phyloP scores from a whole-genome alignment of 2,797 vertebrate genomes.

The Mus minutoides region DNA sequence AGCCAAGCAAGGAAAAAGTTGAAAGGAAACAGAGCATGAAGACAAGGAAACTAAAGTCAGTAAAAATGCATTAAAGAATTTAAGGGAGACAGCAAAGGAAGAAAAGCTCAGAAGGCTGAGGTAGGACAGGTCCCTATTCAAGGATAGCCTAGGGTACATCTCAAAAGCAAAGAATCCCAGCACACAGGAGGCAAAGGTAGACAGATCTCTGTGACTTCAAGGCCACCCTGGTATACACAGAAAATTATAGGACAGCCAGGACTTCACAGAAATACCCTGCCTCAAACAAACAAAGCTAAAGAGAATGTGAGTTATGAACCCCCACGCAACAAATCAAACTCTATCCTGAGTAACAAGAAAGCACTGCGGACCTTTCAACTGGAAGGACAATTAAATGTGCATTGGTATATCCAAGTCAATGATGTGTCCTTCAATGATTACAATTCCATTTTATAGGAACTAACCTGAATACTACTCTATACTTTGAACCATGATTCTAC shows the following conservation, averaged over 20 bases:
- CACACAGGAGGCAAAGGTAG: background rate
- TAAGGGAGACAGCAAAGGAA: slow-evolving; percentile 12
- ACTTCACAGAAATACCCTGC: background rate
- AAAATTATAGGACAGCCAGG: background rate
- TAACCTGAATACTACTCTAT: background rate
- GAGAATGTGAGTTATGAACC: background rate
- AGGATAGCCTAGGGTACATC: background rate
- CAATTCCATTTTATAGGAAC: slow-evolving; percentile 3
- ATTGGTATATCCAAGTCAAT: background rate
- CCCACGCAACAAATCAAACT: slow-evolving; percentile 1
- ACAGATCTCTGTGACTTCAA: background rate
- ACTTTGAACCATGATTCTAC: slow-evolving; percentile 39
- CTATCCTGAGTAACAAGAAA: slow-evolving; percentile 36
- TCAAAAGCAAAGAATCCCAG: background rate
- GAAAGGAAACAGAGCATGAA: slow-evolving; percentile 31
- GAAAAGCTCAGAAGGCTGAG: slow-evolving; percentile 22
- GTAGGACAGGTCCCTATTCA: background rate
- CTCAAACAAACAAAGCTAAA: background rate
- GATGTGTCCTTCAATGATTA: background rate
- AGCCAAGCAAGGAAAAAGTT: slow-evolving; percentile 21
- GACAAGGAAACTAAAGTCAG: background rate
- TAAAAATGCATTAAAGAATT: slow-evolving; percentile 33
- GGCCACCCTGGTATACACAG: background rate
- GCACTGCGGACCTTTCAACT: slow-evolving; percentile 30
- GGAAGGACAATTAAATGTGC: slow-evolving; percentile 32